Percentiles rank a stretch among this genome's conserved stretches.
Conservation (phyloP, 2,797 vertebrate species). For the Coluber constrictor region DNA sequence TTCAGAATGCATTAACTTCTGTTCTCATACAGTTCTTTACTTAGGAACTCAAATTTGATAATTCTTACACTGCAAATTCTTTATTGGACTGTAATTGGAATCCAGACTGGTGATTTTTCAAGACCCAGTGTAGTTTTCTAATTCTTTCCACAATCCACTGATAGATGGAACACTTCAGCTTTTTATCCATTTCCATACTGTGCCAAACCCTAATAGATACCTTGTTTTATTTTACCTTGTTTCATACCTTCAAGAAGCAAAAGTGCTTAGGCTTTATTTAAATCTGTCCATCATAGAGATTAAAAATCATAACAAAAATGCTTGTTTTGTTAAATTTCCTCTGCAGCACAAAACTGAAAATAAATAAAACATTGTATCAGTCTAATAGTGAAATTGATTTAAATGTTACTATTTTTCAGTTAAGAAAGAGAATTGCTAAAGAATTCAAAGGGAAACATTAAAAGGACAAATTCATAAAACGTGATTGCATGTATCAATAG, state of each 20-base stretch:
- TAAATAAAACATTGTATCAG: slow-evolving; percentile 41
- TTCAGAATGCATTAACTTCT: not conserved
- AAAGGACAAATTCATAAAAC: slow-evolving; percentile 37
- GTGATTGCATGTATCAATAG: slow-evolving; percentile 38
- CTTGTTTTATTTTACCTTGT: not conserved
- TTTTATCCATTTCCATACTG: not conserved
- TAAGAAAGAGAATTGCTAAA: slow-evolving; percentile 45
- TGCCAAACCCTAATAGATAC: not conserved
- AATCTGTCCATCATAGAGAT: not conserved
- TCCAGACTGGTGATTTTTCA: not conserved
- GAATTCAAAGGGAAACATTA: slow-evolving; percentile 38
- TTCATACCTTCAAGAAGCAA: not conserved
- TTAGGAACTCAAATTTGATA: not conserved
- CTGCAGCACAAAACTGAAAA: slow-evolving; percentile 25
- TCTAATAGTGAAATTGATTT: slow-evolving; percentile 44
- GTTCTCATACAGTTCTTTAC: not conserved
- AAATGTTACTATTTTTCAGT: slow-evolving; percentile 21
- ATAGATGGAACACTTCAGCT: not conserved
- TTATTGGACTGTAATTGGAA: not conserved
- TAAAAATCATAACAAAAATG: slow-evolving; percentile 10
- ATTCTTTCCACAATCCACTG: not conserved
- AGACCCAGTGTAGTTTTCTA: not conserved
- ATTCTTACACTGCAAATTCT: not conserved
- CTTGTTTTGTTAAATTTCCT: slow-evolving; percentile 40
- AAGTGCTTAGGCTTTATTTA: not conserved